Evolutionary conservation across 2,797 vertebrate genomes (phyloP).

Genomic region (Intellagama lesueurii): DNA sequence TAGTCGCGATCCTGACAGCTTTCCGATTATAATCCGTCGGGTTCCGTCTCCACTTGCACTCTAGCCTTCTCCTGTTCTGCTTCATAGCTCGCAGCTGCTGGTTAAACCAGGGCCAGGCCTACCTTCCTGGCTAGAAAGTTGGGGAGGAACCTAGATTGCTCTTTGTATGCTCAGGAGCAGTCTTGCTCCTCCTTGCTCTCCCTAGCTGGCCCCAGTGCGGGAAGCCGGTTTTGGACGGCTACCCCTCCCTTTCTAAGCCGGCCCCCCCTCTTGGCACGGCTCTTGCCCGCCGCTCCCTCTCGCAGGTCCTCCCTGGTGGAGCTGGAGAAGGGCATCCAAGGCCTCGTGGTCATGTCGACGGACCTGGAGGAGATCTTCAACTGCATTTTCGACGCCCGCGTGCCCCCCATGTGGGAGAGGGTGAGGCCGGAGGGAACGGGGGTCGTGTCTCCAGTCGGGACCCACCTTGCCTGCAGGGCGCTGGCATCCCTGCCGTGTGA

Average conservation of each 20-base stretch:
- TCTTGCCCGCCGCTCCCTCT: not conserved
- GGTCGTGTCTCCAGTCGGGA: no score
- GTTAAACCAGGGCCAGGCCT: not conserved
- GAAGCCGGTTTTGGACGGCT: not conserved
- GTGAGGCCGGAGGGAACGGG: conserved; percentile 64
- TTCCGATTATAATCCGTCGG: no score
- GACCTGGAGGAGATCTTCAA: conserved; percentile 89
- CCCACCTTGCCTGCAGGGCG: no score
- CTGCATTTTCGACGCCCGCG: conserved; percentile 85
- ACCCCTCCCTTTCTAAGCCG: not conserved
- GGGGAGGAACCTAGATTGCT: not conserved
- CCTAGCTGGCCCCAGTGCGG: not conserved
- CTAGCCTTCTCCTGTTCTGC: no score
- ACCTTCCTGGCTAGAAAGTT: not conserved
- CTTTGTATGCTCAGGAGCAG: not conserved
- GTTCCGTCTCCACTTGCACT: no score
- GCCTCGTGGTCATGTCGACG: conserved; percentile 90
- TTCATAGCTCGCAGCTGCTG: no score
- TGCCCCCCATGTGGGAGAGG: conserved; percentile 90
- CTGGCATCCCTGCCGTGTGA: no score
- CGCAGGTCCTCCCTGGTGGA: conserved; percentile 83
- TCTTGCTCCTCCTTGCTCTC: not conserved
- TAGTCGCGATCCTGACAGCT: no score
- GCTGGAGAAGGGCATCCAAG: conserved; percentile 89
- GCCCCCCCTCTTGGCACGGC: no score